A percentile compares a stretch with the other conserved stretches of the same genome.
These are phyloP conservation scores for Neosilurus mollespiculum DNA, from an alignment of 2,797 vertebrate genomes.

Conservation along the genomic window DNA sequence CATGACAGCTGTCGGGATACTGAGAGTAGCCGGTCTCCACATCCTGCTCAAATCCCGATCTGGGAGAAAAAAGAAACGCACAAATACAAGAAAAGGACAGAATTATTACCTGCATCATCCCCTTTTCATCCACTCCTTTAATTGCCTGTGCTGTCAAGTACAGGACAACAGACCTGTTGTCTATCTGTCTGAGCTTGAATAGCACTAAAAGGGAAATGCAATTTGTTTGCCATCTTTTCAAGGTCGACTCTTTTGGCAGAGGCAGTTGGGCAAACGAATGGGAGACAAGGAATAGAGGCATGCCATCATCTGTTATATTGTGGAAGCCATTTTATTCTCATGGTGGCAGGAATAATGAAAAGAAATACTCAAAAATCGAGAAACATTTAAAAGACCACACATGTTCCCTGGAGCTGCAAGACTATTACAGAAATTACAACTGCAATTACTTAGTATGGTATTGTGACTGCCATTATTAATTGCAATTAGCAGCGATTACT, in stretches of 20 bases:
- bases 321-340: not conserved
- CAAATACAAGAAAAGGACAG: conserved; percentile 43
- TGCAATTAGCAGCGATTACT: conserved; percentile 40
- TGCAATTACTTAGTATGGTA: conserved; percentile 23
- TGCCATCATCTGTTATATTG: not conserved
- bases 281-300: conserved; percentile 11
- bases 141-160: conserved; percentile 52
- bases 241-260: conserved; percentile 26
- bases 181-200: conserved; percentile 37
- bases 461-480: conserved; percentile 34
- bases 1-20: conserved; percentile 78
- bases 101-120: conserved; percentile 57
- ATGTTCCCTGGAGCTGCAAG: not conserved
- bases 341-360: conserved; percentile 8
- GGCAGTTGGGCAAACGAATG: not conserved
- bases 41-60: conserved; percentile 79
- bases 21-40: conserved; percentile 71
- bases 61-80: conserved; percentile 56
- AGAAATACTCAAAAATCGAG: conserved; percentile 9
- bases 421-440: conserved; percentile 26
- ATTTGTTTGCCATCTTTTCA: conserved; percentile 44
- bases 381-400: not conserved
- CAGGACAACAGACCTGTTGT: conserved; percentile 43
- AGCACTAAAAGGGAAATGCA: conserved; percentile 51
- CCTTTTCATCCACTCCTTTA: conserved; percentile 47